Percentiles rank a stretch among this genome's conserved stretches.
phyloP scores from a whole-genome alignment of 2,797 vertebrate genomes.

The Limosa lapponica region DNA sequence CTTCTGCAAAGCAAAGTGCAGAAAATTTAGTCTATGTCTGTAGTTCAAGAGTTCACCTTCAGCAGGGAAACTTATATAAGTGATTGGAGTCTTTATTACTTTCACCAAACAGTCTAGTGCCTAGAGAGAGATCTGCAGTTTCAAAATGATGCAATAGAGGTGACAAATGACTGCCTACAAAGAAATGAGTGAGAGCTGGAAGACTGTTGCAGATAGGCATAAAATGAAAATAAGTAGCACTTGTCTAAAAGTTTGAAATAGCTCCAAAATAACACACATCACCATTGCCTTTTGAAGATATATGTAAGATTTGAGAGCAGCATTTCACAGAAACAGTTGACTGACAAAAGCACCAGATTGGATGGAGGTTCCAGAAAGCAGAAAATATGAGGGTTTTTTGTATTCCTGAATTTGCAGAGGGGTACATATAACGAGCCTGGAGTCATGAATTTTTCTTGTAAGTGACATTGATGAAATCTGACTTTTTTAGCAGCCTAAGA shows the following conservation, averaged over 20 bases:
- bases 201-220: slow-evolving; percentile 29
- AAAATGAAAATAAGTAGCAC: slow-evolving; percentile 61
- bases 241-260: slow-evolving; percentile 53
- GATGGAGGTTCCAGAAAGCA: background rate
- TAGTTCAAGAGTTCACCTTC: slow-evolving; percentile 57
- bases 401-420: background rate
- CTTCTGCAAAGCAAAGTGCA: background rate
- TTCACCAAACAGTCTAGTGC: slow-evolving; percentile 7
- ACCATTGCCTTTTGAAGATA: background rate
- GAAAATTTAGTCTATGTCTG: slow-evolving; percentile 23
- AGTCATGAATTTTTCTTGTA: background rate
- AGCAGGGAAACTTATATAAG: slow-evolving; percentile 13
- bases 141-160: slow-evolving; percentile 38
- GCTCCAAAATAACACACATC: slow-evolving; percentile 30
- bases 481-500: background rate
- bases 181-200: slow-evolving; percentile 34
- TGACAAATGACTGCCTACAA: slow-evolving; percentile 47
- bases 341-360: background rate
- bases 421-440: background rate
- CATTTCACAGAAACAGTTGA: slow-evolving; percentile 20
- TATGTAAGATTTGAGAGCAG: background rate
- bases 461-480: background rate
- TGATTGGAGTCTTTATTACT: slow-evolving; percentile 50
- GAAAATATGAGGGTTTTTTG: background rate
- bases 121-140: slow-evolving; percentile 38